Conservation (phyloP, 2,113 vertebrate genomes). For the Charadrius vociferus region DNA sequence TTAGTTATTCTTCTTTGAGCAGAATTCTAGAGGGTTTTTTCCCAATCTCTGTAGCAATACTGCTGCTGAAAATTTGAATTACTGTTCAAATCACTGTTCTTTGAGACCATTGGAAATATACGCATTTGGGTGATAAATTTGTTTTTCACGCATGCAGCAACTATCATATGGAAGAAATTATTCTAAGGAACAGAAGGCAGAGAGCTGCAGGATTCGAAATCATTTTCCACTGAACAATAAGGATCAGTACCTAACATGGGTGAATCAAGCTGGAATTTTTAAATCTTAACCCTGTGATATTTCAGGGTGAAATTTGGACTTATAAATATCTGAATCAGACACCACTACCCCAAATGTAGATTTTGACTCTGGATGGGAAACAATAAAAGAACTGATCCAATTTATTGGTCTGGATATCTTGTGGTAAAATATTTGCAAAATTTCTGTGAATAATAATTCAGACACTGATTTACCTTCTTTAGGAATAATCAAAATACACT, state of each 20-base stretch:
- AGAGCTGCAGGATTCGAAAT: neutral
- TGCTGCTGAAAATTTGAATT: constrained; percentile 13
- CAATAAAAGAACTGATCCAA: neutral
- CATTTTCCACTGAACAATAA: neutral
- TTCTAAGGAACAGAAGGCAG: neutral
- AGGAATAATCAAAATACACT: neutral
- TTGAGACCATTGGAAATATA: neutral
- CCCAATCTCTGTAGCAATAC: neutral
- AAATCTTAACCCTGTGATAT: neutral
- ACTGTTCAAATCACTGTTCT: constrained; percentile 10
- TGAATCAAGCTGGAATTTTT: neutral
- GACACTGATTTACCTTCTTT: neutral
- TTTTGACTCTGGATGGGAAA: neutral
- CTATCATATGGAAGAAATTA: neutral
- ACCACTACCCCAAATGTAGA: neutral
- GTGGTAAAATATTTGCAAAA: neutral
- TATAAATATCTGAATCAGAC: neutral
- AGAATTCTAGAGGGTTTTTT: neutral
- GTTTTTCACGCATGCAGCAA: constrained; percentile 22
- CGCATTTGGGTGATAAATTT: constrained; percentile 21
- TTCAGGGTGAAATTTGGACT: neutral
- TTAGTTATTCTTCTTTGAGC: neutral
- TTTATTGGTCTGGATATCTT: neutral
- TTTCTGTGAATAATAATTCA: neutral
- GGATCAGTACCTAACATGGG: neutral